phyloP scores from a whole-genome alignment of 1,140 invertebrate species.

The Wiebesia pumilae region DNA sequence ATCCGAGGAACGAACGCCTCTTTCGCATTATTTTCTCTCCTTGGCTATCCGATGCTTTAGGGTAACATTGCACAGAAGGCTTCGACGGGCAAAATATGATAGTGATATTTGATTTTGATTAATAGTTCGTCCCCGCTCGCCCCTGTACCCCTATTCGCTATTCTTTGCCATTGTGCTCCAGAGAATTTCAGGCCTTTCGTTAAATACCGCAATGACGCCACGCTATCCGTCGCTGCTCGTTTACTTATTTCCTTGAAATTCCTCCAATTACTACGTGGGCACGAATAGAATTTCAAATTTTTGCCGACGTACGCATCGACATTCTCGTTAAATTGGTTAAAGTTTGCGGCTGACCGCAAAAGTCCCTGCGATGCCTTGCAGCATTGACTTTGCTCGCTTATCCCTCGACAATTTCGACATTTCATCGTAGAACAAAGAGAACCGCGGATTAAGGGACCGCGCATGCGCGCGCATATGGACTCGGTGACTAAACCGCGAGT shows the following conservation, averaged over 20 bases:
- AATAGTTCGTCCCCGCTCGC: constrained; percentile 20
- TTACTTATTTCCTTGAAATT: background rate
- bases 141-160: background rate
- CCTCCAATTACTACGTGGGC: background rate
- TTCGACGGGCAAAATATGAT: constrained; percentile 40
- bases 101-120: constrained; percentile 46
- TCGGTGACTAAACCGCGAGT: background rate
- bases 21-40: constrained; percentile 41
- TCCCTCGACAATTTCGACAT: background rate
- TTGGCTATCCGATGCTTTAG: background rate
- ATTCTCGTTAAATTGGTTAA: background rate
- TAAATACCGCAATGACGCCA: background rate
- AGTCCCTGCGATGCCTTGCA: background rate
- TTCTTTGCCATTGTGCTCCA: background rate
- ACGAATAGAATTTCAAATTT: background rate
- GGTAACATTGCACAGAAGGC: background rate
- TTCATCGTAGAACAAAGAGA: constrained; percentile 5
- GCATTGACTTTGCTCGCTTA: background rate
- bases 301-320: background rate
- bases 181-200: constrained; percentile 41
- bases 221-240: background rate
- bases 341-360: background rate
- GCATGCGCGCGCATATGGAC: background rate
- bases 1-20: constrained; percentile 6
- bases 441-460: too few species aligned